A percentile compares a stretch with the other conserved stretches of the same genome.
These are phyloP conservation scores for Hymenopus coronatus DNA, from an alignment of 2,888 invertebrate genomes.

Conservation along the genomic window DNA sequence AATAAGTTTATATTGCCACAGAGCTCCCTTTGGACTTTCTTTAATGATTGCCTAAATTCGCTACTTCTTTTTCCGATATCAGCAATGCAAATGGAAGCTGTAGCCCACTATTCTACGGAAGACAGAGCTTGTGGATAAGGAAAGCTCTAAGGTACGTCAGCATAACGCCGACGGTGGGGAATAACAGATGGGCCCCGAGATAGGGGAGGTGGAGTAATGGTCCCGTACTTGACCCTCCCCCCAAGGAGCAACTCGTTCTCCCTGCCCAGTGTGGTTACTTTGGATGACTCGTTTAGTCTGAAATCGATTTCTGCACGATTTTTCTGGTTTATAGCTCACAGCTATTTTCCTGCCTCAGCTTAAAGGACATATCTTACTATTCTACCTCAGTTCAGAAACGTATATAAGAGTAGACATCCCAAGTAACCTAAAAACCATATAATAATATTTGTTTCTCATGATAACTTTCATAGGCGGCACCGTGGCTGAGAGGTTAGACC, in stretches of 20 bases:
- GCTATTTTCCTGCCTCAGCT: background rate
- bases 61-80: background rate
- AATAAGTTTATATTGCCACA: background rate
- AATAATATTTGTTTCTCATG: too few relatives aligned
- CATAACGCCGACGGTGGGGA: background rate
- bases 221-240: background rate
- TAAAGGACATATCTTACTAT: too few relatives aligned
- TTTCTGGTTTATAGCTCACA: background rate
- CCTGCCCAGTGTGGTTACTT: background rate
- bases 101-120: background rate
- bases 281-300: background rate
- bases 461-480: too few relatives aligned
- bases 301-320: background rate
- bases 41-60: background rate
- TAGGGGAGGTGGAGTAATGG: background rate
- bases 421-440: too few relatives aligned
- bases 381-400: too few relatives aligned
- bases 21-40: background rate
- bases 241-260: background rate
- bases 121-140: background rate
- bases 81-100: background rate
- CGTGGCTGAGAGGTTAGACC: too few relatives aligned
- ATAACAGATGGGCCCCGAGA: background rate
- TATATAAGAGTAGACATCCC: too few relatives aligned
- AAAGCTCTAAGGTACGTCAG: background rate